These are phyloP conservation scores for Columba guinea DNA, from an alignment of 2,797 vertebrate genomes.

Conservation along the genomic window DNA sequence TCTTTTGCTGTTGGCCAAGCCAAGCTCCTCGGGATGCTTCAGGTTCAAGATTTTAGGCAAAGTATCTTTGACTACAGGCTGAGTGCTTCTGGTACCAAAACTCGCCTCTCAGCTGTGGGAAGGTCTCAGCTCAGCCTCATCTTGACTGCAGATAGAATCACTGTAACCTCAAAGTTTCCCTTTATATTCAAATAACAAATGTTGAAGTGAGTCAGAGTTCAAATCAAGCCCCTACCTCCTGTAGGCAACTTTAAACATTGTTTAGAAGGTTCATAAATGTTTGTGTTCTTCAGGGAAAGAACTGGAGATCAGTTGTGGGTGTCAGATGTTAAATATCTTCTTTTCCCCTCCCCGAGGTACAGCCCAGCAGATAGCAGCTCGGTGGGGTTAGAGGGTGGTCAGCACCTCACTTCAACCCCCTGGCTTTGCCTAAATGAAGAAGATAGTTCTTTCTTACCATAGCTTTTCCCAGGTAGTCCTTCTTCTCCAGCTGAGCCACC, in stretches of 20 bases:
- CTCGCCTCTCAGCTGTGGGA: neutral
- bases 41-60: neutral
- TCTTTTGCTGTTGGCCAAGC: neutral
- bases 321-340: neutral
- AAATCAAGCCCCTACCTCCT: neutral
- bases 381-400: neutral
- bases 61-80: neutral
- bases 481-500: constrained; percentile 95
- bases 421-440: neutral
- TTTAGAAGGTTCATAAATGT: neutral
- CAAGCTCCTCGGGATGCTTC: neutral
- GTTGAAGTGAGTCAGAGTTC: neutral
- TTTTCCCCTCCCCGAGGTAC: neutral
- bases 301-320: neutral
- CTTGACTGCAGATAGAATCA: neutral
- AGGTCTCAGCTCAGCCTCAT: neutral
- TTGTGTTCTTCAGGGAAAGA: neutral
- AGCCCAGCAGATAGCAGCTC: neutral
- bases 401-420: neutral
- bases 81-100: neutral
- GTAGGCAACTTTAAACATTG: neutral
- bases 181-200: neutral
- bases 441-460: constrained; percentile 77
- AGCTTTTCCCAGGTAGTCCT: constrained; percentile 96
- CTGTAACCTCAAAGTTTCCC: neutral